Evolutionary conservation across 2,797 vertebrate species (phyloP).

Genomic region (Phataginus tricuspis): DNA sequence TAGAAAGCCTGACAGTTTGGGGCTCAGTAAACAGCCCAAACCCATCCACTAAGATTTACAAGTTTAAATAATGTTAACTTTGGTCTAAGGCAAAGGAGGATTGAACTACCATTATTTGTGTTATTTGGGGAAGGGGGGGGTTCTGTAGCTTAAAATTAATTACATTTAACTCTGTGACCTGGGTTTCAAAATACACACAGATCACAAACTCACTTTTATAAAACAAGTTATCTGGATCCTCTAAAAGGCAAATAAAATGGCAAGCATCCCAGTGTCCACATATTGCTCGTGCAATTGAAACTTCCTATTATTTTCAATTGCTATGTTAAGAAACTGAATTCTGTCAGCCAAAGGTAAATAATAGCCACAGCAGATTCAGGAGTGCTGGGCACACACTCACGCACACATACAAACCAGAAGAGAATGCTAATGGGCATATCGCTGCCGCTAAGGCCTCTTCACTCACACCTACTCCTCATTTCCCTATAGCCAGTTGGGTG

Average conservation of each 20-base stretch:
- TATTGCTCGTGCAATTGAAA: not conserved
- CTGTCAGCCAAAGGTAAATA: not conserved
- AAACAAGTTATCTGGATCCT: not conserved
- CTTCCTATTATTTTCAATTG: constrained; percentile 15
- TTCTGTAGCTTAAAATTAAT: constrained; percentile 19
- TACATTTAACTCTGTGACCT: not conserved
- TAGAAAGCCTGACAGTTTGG: not conserved
- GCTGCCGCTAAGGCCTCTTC: not conserved
- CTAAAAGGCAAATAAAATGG: constrained; percentile 4
- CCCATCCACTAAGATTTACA: not conserved
- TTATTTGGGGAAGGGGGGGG: not conserved
- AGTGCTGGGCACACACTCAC: not conserved
- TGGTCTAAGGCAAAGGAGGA: constrained; percentile 9
- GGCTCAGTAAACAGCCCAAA: not conserved
- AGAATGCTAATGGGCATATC: too few species aligned
- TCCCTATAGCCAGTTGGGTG: not conserved
- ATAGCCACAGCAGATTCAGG: not conserved
- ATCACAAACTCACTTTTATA: not conserved
- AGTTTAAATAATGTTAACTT: not conserved
- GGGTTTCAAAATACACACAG: not conserved
- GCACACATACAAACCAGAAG: not conserved
- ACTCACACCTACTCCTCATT: not conserved
- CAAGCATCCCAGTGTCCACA: not conserved
- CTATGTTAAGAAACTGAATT: not conserved
- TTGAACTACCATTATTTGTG: not conserved